Percentiles rank a stretch among this genome's conserved stretches.
phyloP scores from a whole-genome alignment of 2,113 vertebrate species.

The Syngnathus floridae region DNA sequence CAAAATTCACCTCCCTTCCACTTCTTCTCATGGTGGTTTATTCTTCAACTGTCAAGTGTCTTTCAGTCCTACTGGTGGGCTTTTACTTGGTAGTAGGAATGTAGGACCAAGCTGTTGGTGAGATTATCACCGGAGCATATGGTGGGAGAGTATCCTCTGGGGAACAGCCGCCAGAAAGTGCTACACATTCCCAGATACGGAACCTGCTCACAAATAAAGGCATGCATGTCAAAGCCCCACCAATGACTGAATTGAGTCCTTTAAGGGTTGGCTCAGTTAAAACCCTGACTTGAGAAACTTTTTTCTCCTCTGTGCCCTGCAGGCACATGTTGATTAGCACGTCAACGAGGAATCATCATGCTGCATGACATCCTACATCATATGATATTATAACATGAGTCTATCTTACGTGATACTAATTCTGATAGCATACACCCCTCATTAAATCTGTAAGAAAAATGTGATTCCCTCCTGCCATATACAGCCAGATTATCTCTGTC shows the following conservation, averaged over 20 bases:
- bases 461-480: slow-evolving; percentile 22
- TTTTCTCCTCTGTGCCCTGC: slow-evolving; percentile 44
- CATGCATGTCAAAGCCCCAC: slow-evolving; percentile 20
- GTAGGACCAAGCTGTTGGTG: slow-evolving; percentile 42
- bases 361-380: not conserved
- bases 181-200: slow-evolving; percentile 35
- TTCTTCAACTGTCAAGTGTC: slow-evolving; percentile 38
- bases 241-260: slow-evolving; percentile 42
- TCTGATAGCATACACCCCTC: not conserved
- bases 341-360: not conserved
- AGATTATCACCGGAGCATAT: slow-evolving; percentile 32
- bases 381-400: slow-evolving; percentile 18
- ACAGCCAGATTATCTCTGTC: slow-evolving; percentile 35
- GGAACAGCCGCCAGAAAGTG: slow-evolving; percentile 33
- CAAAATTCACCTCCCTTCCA: slow-evolving; percentile 10
- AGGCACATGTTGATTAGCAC: slow-evolving; percentile 3
- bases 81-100: slow-evolving; percentile 25
- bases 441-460: not conserved
- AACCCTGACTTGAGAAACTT: slow-evolving; percentile 41
- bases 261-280: slow-evolving; percentile 47
- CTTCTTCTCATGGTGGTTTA: slow-evolving; percentile 33
- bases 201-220: slow-evolving; percentile 10
- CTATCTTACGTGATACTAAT: not conserved
- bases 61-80: slow-evolving; percentile 34
- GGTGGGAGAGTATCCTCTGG: slow-evolving; percentile 22